Base-by-base conservation (phyloP, 2,113 vertebrate genomes). In the Glaucidium brasilianum region DNA sequence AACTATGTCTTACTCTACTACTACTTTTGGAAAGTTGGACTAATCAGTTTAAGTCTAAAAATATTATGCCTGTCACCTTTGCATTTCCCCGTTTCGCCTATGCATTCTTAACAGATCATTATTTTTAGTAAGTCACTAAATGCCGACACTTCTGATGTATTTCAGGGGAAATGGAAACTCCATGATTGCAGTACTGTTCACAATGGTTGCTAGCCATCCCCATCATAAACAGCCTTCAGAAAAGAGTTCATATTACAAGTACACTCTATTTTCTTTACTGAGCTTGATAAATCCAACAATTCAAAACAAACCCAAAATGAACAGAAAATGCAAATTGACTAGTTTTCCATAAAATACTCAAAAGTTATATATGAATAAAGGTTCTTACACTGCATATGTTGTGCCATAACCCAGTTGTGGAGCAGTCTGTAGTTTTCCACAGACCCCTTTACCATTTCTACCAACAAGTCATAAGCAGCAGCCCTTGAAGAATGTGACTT, bases 321-420 rank as follows among this genome's bases (percentile, higher is more conserved):
- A 75, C n/a, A 27, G 23, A 45, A 81, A 52, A 76, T 30, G 22
- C 52, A 76, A 47, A 56, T 8, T 10, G 17, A 23, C 29, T 43
- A 30, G 7, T 78, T 37, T 90, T 37, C 56, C 56, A 72, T 15
- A 89, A 37, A 86, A 79, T 53, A 34, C 30, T 62, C 25, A 49
- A 25, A 63, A 66, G 53, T n/a, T 45, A 32, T 10, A 59, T 26
- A 17, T 27, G 68, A 91, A 62, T 45, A 84, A 68, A 88, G 69
- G 63, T 62, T 83, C 99, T 99, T 98, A 99, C 99, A 99, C 94
- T 99, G 99, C 99, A 99, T 99, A 96, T 99, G 99, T 94, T 99
- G 99, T 6, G 99, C 99, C 99, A 99, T 99, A 81, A 99, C 99
- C 99, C 99, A 99, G 98, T 99, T 99, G 98, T 99, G 99, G 43